These are phyloP conservation scores for Pristiophorus japonicus DNA, from an alignment of 2,113 vertebrate species.

Conservation along the genomic window DNA sequence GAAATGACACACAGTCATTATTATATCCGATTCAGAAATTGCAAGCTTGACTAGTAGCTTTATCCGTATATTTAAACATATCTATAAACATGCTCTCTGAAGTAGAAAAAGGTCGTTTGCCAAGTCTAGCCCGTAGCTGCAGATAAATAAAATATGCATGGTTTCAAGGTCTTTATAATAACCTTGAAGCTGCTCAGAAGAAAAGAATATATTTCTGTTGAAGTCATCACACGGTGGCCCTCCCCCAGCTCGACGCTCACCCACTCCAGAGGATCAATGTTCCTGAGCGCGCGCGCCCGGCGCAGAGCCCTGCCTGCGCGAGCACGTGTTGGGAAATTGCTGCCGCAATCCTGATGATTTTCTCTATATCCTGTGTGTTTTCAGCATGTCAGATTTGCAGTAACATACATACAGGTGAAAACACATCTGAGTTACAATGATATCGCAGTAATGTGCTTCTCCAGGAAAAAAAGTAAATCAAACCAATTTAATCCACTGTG, in stretches of 20 bases:
- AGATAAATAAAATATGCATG: slow-evolving; percentile 19
- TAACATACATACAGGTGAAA: not conserved
- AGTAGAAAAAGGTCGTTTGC: slow-evolving; percentile 8
- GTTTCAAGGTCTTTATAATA: slow-evolving; percentile 32
- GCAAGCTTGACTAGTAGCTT: not conserved
- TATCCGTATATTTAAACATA: not conserved
- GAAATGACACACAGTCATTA: not conserved
- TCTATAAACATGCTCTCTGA: not conserved
- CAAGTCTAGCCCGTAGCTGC: not conserved
- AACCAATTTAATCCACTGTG: slow-evolving; percentile 24
- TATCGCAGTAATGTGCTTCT: not conserved
- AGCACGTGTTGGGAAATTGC: not conserved
- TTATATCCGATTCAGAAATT: not conserved
- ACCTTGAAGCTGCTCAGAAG: not conserved
- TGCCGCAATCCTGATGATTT: not conserved
- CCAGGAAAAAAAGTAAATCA: not conserved
- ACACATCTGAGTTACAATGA: not conserved
- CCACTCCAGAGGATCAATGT: not conserved
- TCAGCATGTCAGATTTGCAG: not conserved
- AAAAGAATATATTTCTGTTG: not conserved
- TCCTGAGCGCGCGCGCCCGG: not conserved
- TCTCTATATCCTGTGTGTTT: not conserved
- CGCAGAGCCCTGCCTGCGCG: not conserved
- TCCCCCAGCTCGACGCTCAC: not conserved
- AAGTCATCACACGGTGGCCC: not conserved